A percentile compares a stretch with the other conserved stretches of the same genome.
Evolutionary conservation across 2,113 vertebrate species (phyloP).

Genomic region (Vidua macroura): DNA sequence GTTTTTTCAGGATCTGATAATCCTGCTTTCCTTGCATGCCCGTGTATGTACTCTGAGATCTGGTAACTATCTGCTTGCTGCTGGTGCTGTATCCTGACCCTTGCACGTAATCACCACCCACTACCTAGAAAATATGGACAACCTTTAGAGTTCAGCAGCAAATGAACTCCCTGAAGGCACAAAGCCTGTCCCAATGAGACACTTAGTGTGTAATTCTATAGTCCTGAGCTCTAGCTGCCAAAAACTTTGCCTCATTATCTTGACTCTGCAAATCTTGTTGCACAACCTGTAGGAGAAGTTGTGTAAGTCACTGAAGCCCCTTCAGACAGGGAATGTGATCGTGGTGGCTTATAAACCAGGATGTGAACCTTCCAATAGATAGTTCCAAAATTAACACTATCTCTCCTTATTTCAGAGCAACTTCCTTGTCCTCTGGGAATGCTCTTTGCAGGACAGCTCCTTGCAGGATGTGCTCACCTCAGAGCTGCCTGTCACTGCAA

Average conservation of each 20-base stretch:
- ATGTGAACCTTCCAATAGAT: background rate
- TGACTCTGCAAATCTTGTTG: background rate
- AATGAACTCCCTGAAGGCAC: background rate
- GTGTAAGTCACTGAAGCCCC: background rate
- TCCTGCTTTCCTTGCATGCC: background rate
- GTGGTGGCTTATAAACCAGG: background rate
- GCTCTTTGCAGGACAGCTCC: background rate
- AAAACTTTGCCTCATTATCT: background rate
- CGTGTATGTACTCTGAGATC: background rate
- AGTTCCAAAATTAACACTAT: background rate
- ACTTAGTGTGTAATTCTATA: background rate
- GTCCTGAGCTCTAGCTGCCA: background rate
- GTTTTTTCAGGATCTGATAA: conserved; percentile 24
- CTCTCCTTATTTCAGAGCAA: background rate
- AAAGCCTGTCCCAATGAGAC: background rate
- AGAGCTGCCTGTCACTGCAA: background rate
- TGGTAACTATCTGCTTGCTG: background rate
- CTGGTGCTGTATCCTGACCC: background rate
- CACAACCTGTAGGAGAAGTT: background rate
- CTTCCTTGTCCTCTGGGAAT: background rate
- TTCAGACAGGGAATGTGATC: background rate
- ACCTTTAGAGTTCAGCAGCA: background rate
- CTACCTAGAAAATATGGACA: background rate
- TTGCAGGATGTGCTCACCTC: background rate
- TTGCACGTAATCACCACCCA: background rate